Evolutionary conservation across 1,140 invertebrate genomes (phyloP).

Genomic region (Galleria mellonella): DNA sequence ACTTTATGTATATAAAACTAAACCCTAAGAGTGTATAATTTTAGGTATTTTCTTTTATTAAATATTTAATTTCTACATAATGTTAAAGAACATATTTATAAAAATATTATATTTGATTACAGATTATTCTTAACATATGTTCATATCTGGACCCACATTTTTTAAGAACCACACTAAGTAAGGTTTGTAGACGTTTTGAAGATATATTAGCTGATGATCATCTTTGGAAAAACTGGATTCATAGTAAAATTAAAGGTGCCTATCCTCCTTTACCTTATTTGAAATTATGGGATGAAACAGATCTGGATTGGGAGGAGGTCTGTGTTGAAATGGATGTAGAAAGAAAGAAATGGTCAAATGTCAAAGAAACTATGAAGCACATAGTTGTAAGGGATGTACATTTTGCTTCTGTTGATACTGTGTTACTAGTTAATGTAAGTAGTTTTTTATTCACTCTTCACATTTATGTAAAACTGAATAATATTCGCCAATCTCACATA

Average conservation of each 20-base stretch:
- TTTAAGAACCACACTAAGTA: conserved; percentile 53
- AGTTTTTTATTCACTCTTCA: not conserved
- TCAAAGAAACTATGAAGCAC: conserved; percentile 48
- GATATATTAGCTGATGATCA: conserved; percentile 60
- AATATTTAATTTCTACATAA: too few species aligned
- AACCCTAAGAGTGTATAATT: too few species aligned
- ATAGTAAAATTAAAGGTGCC: conserved; percentile 43
- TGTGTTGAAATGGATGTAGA: conserved; percentile 60
- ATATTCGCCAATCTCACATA: too few species aligned
- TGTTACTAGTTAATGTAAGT: conserved; percentile 68
- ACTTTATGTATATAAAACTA: too few species aligned
- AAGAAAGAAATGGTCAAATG: conserved; percentile 54
- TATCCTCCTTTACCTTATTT: conserved; percentile 51
- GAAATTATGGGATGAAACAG: conserved; percentile 36
- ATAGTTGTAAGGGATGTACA: conserved; percentile 61
- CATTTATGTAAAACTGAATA: not conserved
- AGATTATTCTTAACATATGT: conserved; percentile 71
- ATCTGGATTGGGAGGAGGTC: conserved; percentile 55
- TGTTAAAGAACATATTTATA: too few species aligned
- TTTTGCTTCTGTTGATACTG: conserved; percentile 66
- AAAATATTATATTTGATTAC: too few species aligned
- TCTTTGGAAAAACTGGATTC: conserved; percentile 64
- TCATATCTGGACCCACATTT: conserved; percentile 60
- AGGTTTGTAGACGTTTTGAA: conserved; percentile 62
- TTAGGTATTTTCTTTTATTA: too few species aligned